Evolutionary conservation across 2,113 vertebrate species (phyloP), one percentile per base, ranked within the genome.

Genomic region (Cyrtonyx montezumae): DNA sequence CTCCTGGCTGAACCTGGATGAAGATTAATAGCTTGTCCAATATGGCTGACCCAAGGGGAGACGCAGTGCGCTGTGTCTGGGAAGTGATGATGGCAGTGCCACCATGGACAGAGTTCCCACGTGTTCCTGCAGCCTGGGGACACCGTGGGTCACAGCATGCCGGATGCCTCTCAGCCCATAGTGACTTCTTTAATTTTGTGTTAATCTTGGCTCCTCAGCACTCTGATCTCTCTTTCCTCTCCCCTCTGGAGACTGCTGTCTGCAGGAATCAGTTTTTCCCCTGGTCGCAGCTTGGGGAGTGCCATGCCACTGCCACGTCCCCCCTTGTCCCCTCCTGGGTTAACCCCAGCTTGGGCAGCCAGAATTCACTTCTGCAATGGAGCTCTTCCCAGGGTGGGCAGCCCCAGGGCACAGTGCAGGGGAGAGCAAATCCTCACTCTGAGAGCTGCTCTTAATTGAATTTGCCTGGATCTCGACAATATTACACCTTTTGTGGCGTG

Each of bases 181-280:
- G 81, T 40, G 74, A 66, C 59, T 78, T 84, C 74, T 93, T 65
- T 91, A 79, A 84, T 91, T 90, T 86, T 88, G 80, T 88, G 84
- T 84, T 93, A 92, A 88, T 90, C 67, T 67, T 1, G 1, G 16
- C 21, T 94, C 30, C 58, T 76, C 40, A 6, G 1, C 36, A 21
- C 74, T 90, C 79, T 84, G 82, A 75, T 90, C 61, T 86, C 32
- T 56, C 28, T 87, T 56, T 28, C 92, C 74, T 87, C 63, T 55
- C 36, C 36, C 51, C 65, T 59, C 40, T 0, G 4, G 26, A 79
- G 62, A 45, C 9, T 91, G 48, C 56, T 88, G 42, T 18, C n/a
- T 73, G 43, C 68, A 56, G 63, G 79, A 90, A 84, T 69, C 90
- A 78, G 37, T 18, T 32, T 76, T 69, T 71, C 56, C 66, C 53